A percentile compares a stretch with the other conserved stretches of the same genome.
phyloP scores from a whole-genome alignment of 2,113 vertebrate genomes.

The Xenotilapia flavipinnis region DNA sequence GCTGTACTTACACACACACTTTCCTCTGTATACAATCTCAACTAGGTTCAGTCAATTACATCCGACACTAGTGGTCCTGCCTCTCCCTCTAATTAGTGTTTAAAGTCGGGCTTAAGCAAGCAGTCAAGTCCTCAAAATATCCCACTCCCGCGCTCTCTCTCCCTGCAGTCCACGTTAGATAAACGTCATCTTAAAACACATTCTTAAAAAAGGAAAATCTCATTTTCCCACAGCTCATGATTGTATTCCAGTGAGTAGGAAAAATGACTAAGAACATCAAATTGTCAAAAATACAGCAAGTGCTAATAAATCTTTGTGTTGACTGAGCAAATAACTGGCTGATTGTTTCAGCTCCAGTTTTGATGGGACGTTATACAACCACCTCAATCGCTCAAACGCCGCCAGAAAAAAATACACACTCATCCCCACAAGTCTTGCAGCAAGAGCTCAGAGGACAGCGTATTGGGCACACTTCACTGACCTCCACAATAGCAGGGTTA shows the following conservation, averaged over 20 bases:
- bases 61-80: constrained; percentile 14
- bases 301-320: neutral
- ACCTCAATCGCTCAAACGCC: neutral
- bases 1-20: neutral
- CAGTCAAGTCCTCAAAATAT: constrained; percentile 5
- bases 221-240: neutral
- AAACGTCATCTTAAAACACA: neutral
- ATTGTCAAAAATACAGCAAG: neutral
- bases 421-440: neutral
- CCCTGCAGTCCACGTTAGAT: neutral
- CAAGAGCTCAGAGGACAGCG: neutral
- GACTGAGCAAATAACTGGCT: neutral
- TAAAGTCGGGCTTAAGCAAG: constrained; percentile 22
- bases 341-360: neutral
- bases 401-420: neutral
- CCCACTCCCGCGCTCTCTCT: neutral
- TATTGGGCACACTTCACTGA: neutral
- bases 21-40: constrained; percentile 5
- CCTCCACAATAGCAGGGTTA: neutral
- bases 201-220: neutral
- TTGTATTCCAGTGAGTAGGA: neutral
- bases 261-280: neutral
- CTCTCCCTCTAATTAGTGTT: constrained; percentile 44
- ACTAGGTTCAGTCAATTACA: constrained; percentile 23
- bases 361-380: neutral